These are phyloP conservation scores for Phortica okadai DNA, from an alignment of 2,888 invertebrate genomes.

Conservation along the genomic window DNA sequence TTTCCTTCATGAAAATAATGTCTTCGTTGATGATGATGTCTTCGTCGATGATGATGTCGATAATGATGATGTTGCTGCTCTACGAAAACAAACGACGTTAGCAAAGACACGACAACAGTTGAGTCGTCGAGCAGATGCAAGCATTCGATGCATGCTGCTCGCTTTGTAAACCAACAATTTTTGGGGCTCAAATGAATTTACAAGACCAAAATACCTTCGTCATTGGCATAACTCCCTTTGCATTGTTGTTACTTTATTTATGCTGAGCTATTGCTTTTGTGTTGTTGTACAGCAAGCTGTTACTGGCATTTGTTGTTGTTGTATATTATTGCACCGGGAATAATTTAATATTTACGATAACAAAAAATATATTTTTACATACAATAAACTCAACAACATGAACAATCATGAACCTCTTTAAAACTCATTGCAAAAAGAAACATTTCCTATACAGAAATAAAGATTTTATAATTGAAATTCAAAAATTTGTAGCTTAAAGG, in stretches of 20 bases:
- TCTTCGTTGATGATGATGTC: not conserved
- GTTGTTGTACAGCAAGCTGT: no score
- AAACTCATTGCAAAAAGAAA: no score
- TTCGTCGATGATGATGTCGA: conserved; percentile 6
- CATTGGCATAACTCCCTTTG: not conserved
- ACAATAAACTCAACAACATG: no score
- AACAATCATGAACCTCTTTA: no score
- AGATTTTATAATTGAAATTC: no score
- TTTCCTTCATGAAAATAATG: not conserved
- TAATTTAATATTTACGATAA: not conserved
- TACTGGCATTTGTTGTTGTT: conserved; percentile 43
- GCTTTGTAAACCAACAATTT: not conserved
- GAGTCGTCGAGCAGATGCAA: conserved; percentile 1
- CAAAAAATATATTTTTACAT: no score
- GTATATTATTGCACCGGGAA: not conserved
- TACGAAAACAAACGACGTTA: not conserved
- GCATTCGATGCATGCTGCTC: not conserved
- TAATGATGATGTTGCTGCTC: conserved; percentile 4
- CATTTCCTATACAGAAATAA: no score
- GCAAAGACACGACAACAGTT: no score
- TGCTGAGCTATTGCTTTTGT: conserved; percentile 51
- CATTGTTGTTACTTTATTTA: conserved; percentile 28
- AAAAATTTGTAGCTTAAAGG: no score
- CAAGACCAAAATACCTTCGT: not conserved
- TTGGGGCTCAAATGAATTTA: not conserved